Percentiles rank a stretch among this genome's conserved stretches.
phyloP scores from a whole-genome alignment of 2,797 vertebrate genomes.

The Enteromius trimaculatus region DNA sequence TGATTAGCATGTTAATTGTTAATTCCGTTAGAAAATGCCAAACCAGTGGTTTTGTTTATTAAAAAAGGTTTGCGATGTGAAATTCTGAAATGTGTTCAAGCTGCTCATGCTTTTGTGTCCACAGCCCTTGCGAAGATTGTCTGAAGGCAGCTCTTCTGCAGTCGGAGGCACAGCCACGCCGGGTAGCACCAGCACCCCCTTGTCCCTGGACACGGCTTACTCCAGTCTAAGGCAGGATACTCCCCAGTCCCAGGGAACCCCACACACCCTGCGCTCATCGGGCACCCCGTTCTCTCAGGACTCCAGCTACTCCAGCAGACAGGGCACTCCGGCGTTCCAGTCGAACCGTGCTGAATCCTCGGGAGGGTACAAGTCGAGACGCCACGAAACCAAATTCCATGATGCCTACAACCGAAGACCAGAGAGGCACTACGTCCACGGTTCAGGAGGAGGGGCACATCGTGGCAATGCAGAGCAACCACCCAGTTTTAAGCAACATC shows the following conservation, averaged over 20 bases:
- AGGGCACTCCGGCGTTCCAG: slow-evolving; percentile 92
- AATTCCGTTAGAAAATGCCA: not conserved
- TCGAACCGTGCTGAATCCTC: slow-evolving; percentile 82
- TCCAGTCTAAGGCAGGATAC: slow-evolving; percentile 95
- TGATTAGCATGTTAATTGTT: slow-evolving; percentile 10
- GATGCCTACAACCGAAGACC: slow-evolving; percentile 95
- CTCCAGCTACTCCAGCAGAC: slow-evolving; percentile 93
- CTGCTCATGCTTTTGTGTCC: not conserved
- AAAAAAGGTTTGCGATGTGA: not conserved
- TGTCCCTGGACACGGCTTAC: slow-evolving; percentile 95
- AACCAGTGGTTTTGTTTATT: not conserved
- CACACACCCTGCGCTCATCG: slow-evolving; percentile 86
- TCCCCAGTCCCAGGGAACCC: slow-evolving; percentile 91
- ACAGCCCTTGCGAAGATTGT: slow-evolving; percentile 87
- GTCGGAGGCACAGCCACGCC: slow-evolving; percentile 83
- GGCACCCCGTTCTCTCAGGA: slow-evolving; percentile 97
- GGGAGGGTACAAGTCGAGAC: slow-evolving; percentile 85
- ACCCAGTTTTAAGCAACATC: slow-evolving; percentile 82
- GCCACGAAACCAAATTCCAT: slow-evolving; percentile 93
- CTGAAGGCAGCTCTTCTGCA: slow-evolving; percentile 82
- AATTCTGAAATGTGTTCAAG: not conserved
- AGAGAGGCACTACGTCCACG: slow-evolving; percentile 91
- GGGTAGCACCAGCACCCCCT: slow-evolving; percentile 88
- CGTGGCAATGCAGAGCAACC: slow-evolving; percentile 76
- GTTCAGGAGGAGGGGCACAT: slow-evolving; percentile 71